These are phyloP conservation scores for Chlamydotis undulata DNA, from an alignment of 2,113 vertebrate genomes.

Conservation along the genomic window DNA sequence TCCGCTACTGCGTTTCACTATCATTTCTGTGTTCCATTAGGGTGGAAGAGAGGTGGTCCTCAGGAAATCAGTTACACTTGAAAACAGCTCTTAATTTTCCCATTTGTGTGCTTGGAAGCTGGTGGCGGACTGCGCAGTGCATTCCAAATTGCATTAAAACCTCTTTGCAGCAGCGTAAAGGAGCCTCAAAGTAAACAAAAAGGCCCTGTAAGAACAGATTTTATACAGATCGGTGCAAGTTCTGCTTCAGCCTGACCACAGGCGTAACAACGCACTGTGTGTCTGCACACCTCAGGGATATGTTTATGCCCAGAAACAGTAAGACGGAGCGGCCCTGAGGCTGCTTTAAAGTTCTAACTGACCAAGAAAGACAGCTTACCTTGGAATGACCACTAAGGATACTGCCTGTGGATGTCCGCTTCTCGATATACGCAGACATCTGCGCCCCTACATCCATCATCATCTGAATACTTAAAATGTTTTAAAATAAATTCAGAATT, in stretches of 20 bases:
- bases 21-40: background rate
- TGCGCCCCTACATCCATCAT: background rate
- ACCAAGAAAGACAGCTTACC: background rate
- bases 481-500: background rate
- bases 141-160: background rate
- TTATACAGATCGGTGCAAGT: background rate
- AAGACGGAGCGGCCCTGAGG: background rate
- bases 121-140: background rate
- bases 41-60: background rate
- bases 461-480: background rate
- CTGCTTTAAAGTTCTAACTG: rapidly evolving
- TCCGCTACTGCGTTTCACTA: constrained; percentile 27
- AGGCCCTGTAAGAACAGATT: background rate
- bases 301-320: rapidly evolving
- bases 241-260: background rate
- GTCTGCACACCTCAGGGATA: background rate
- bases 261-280: background rate
- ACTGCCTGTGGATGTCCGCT: background rate
- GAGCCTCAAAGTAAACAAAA: background rate
- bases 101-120: background rate
- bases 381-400: background rate
- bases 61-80: constrained; percentile 1
- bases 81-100: background rate
- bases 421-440: background rate
- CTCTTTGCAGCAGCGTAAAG: background rate